These are phyloP conservation scores for Cetonia aurata DNA, from an alignment of 2,888 invertebrate genomes.

Conservation along the genomic window DNA sequence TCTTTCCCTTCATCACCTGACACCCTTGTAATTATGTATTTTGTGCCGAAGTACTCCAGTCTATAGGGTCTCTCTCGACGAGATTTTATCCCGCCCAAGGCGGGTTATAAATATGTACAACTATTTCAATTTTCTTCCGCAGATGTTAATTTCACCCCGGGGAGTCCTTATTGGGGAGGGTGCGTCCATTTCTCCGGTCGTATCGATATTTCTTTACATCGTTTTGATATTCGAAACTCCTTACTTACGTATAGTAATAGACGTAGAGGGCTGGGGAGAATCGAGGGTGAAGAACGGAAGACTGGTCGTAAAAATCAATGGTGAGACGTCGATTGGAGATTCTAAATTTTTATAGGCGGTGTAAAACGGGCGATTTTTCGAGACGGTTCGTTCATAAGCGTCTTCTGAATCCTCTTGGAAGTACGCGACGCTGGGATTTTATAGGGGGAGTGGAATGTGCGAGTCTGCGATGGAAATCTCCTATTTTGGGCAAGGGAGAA, in stretches of 20 bases:
- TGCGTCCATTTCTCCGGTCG: not conserved
- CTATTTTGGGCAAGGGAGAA: too few relatives aligned
- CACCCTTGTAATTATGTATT: slow-evolving; percentile 65
- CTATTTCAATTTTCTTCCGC: slow-evolving; percentile 49
- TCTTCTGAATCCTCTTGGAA: too few relatives aligned
- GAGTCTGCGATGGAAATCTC: too few relatives aligned
- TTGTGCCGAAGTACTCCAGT: slow-evolving; percentile 60
- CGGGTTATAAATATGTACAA: slow-evolving; percentile 52
- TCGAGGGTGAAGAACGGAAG: too few relatives aligned
- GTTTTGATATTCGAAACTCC: slow-evolving; percentile 9
- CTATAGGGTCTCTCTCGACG: slow-evolving; percentile 53
- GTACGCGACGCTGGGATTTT: too few relatives aligned
- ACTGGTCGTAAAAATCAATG: too few relatives aligned
- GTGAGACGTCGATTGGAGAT: too few relatives aligned
- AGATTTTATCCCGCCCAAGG: slow-evolving; percentile 17
- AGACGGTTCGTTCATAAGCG: too few relatives aligned
- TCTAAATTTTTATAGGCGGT: too few relatives aligned
- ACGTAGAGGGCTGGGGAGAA: too few relatives aligned
- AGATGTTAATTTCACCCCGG: slow-evolving; percentile 47
- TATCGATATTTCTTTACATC: slow-evolving; percentile 7
- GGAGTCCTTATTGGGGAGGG: slow-evolving; percentile 46
- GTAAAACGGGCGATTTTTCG: too few relatives aligned
- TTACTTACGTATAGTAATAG: not conserved
- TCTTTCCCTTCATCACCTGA: slow-evolving; percentile 59
- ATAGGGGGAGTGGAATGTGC: too few relatives aligned